Evolutionary conservation across 2,113 vertebrate species (phyloP), one percentile per base, ranked within the genome.

Genomic region (Lasiurus cinereus): DNA sequence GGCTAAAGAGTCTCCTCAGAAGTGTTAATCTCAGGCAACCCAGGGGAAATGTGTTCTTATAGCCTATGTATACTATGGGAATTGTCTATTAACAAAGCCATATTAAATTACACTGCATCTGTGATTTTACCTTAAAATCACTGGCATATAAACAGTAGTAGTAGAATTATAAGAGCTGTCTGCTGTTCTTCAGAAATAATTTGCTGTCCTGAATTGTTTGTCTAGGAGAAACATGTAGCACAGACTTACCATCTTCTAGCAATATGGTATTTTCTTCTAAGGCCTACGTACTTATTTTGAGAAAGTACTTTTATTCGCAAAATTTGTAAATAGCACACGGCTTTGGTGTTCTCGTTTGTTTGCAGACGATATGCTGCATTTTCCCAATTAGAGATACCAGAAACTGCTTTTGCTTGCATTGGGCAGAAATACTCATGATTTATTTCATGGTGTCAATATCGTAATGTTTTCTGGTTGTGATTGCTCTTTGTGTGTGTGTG

Each of bases 111-210:
- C 27, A 16, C 33, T 50, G 16, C 85, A 69, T 94, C 70, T n/a
- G 16, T 83, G 31, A 31, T n/a, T 73, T 46, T 83, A 94, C 83
- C 69, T 96, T 94, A 79, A 84, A 96, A 78, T 39, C 94, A 91
- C 4, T 86, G 82, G 69, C 86, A 78, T 86, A 74, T 88, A 76
- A 74, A 91, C 31, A 82, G n/a, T 74, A 59, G 43, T 76, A 84
- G 50, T 62, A 88, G 43, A 82, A 88, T 95, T 88, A 64, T 14
- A 67, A 90, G 83, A 76, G 29, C 74, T 85, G 1, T 85, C 95
- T 97, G 67, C 69, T 94, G 0, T 79, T 92, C 72, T 92, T 94
- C 86, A 92, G 83, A 80, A 78, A 88, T 86, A 69, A 91, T 95
- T 91, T 86, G 48, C 29, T 86, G 96, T 95, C 22, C 24, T 31